Evolutionary conservation across 2,113 vertebrate species (phyloP), one percentile per base, ranked within the genome.

Genomic region (Holacanthus passer): DNA sequence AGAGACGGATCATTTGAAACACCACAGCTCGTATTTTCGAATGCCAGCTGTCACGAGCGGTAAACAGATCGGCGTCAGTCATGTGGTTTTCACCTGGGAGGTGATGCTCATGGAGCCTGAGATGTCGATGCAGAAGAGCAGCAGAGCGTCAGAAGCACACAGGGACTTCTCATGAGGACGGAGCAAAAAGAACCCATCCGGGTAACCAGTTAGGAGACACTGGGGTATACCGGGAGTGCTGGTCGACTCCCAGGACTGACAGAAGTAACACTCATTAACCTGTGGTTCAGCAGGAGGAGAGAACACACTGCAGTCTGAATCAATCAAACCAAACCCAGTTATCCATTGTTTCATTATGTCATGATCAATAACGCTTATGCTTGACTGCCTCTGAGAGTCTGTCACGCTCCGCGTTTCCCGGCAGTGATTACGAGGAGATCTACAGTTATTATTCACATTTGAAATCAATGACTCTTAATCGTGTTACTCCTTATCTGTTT

Each of bases 81-180:
- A 14, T n/a, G 62, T 60, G 52, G 35, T 5, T 47, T 70, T 35
- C 69, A 94, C 94, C 80, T 92, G 16, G 5, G 84, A 91, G 41
- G 85, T 90, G 60, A 85, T 87, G 82, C 87, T 92, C 94, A 95
- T 95, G 60, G 94, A 94, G 53, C 91, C 91, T 0, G 94, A 95
- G 66, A 89, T 86, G 74, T 95, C 94, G 3, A 95, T 93, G 77
- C 94, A 94, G 83, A 94, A 93, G 59, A 95, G 55, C 48, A 95
- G 84, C 81, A 94, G 87, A 0, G 83, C 3, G 6, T 91, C 88
- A 0, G 55, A 12, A 9, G 78, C 41, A 2, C 52, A 67, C 19
- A 7, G 37, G 4, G 29, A 47, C 16, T 72, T 53, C 20, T 80
- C 52, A 14, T 85, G 17, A 19, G 91, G 82, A 64, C 13, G 45